Evolutionary conservation across 2,888 invertebrate genomes (phyloP), one percentile per base, ranked within the genome.

Genomic region (Clepsis dumicolana): DNA sequence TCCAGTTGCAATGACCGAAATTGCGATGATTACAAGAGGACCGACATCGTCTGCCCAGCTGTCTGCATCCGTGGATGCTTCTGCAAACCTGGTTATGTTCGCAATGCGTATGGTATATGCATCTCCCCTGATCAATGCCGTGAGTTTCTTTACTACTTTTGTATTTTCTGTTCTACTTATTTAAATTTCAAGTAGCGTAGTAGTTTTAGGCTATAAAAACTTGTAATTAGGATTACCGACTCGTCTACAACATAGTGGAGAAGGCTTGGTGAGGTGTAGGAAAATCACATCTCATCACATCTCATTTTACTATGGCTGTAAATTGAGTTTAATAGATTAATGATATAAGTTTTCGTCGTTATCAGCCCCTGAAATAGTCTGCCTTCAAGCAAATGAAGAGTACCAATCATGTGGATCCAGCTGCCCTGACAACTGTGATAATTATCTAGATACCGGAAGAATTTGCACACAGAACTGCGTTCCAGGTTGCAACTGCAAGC

Each of bases 401-500:
- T 67, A 67, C 48, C 63, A 63, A 24, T 18, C 63, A 10, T 67
- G 66, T n/a, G 66, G 66, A 14, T 67, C 62, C 18, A 67, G 67
- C 16, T 63, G 67, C 14, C 62, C 62, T 2, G 62, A 67, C 24
- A 67, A 67, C 29, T 67, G 67, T 16, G 16, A 57, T 21, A 67
- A 67, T 53, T 67, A 63, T 24, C 41, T 27, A 25, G 56, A 67
- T 29, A 4, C 27, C 1, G 24, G 27, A 18, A 35, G 67, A 2
- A 63, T 67, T 24, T 67, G 67, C 62, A 50, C 67, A 1, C 10
- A 12, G 35, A 50, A 67, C 38, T 67, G 67, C 57, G 62, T 67
- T 21, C 48, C 67, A 12, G 62, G 38, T 12, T 67, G 67, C 62
- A 52, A 62, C 50, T 67, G 67, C 50, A 67, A 56, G 62, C 5